Evolutionary conservation across 1,140 invertebrate genomes (phyloP), one percentile per base, ranked within the genome.

Genomic region (Lepidotrigona ventralis): DNA sequence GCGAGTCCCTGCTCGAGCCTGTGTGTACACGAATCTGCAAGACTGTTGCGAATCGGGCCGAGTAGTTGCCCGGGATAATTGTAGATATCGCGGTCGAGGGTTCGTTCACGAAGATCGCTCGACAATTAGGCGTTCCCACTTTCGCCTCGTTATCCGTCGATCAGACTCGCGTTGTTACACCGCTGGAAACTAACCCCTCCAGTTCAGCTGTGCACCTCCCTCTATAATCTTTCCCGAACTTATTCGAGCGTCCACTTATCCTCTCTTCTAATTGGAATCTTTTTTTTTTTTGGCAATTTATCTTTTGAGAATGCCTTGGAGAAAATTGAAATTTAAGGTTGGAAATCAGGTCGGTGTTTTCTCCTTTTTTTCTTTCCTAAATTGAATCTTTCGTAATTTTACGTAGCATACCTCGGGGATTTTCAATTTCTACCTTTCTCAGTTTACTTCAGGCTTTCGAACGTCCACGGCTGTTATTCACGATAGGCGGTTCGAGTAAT

Each of bases 401-500:
- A 46, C 39, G 6, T 8, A 8, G 39, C 39, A 8, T 6, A 46
- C 8, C 8, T 46, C 39, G 39, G 39, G 39, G 39, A 8, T 46
- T 46, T 46, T 46, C 6, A 6, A 46, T 9, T 9, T 46, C 9
- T 46, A 46, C 39, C 39, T 46, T 8, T 46, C 39, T 46, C 39
- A 0, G 6, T 6, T 46, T 8, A 6, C 9, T 46, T 46, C 8
- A 0, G 39, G 8, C 39, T 46, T 46, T 46, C 39, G 39, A 46
- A 8, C 6, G 8, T 8, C 6, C 0, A 46, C 39, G 8, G 0
- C 39, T 46, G 39, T 8, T 33, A 0, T 8, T 46, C 39, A 8
- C 39, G 39, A 46, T 46, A 46, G 8, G 39, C 39, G 39, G 39
- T 46, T 46, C 39, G 39, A 88, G 90, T 87, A 92, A 92, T 91